phyloP scores from a whole-genome alignment of 1,140 invertebrate species.

The Pissodes strobi region DNA sequence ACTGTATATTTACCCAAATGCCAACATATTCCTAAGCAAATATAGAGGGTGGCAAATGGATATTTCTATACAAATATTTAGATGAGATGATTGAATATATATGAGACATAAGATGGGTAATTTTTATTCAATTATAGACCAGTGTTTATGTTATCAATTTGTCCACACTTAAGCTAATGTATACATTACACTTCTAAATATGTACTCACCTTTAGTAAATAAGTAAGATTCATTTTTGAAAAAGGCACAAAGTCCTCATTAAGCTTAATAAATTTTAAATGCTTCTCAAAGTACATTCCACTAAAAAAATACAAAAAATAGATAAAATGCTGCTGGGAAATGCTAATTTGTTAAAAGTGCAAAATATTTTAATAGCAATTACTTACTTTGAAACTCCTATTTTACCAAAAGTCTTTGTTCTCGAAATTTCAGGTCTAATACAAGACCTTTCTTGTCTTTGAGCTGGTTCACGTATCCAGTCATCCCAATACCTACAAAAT shows the following conservation, averaged over 20 bases:
- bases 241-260: slow-evolving; percentile 90
- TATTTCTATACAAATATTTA: slow-evolving; percentile 55
- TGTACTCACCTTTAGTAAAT: slow-evolving; percentile 81
- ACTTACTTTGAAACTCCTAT: slow-evolving; percentile 65
- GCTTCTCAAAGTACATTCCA: slow-evolving; percentile 95
- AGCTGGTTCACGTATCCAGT: slow-evolving; percentile 95
- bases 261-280: slow-evolving; percentile 94
- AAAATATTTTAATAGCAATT: too few relatives aligned
- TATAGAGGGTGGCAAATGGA: not conserved
- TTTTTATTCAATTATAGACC: too few relatives aligned
- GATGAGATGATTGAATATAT: not conserved
- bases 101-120: too few relatives aligned
- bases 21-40: too few relatives aligned
- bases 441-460: slow-evolving; percentile 89
- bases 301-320: slow-evolving; percentile 62
- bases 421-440: slow-evolving; percentile 94
- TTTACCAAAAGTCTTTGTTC: slow-evolving; percentile 94
- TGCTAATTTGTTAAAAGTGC: slow-evolving; percentile 6
- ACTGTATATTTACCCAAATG: too few relatives aligned
- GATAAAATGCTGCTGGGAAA: slow-evolving; percentile 2
- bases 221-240: slow-evolving; percentile 85
- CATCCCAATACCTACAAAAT: slow-evolving; percentile 91
- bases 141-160: too few relatives aligned
- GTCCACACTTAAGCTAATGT: too few relatives aligned
- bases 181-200: slow-evolving; percentile 18